Base-by-base conservation (phyloP, 2,797 vertebrate genomes). In the Cyclura pinguis region DNA sequence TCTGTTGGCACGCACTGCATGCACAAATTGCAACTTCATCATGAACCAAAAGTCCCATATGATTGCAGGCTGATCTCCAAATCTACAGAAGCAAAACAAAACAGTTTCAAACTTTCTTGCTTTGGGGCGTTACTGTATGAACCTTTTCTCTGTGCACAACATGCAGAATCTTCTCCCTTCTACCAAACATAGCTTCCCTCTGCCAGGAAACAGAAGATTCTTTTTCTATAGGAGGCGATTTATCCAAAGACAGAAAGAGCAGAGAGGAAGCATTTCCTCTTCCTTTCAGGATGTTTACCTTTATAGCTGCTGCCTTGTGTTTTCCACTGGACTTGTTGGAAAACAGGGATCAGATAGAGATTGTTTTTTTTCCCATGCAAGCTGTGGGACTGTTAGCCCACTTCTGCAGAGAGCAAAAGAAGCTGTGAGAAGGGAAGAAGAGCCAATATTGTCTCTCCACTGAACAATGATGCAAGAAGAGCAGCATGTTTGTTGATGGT, bases 241-340 rank as follows among this genome's bases (percentile, higher is more conserved):
- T 87, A 67, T 67, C 76, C 86, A 52, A 80, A 80, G 76, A 67
- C 86, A 74, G 73, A 64, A 55, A 67, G 88, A 81, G 27, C 64
- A 5, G 67, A 90, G 72, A 27, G 24, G 86, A 94, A 93, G 74
- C 85, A 32, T 88, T 91, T 88, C 85, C 92, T 82, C 73, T 88
- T 90, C 64, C 91, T 86, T 42, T 81, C 91, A 50, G 88, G 85
- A 90, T 91, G 88, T 91, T 93, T 88, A 59, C 89, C 85, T 64
- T 85, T 73, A 78, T 50, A 80, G 88, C 89, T 86, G 81, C 92
- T 88, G 89, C 76, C 52, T 77, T 84, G 57, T 67, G 82, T 89
- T 89, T 89, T 83, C 59, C 89, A 84, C 80, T 20, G 9, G 38
- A n/a, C 55, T 35, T 83, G 57, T 32, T 69, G 80, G 72, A 57